These are phyloP conservation scores for Maniola jurtina DNA, from an alignment of 1,140 invertebrate genomes.

Conservation along the genomic window DNA sequence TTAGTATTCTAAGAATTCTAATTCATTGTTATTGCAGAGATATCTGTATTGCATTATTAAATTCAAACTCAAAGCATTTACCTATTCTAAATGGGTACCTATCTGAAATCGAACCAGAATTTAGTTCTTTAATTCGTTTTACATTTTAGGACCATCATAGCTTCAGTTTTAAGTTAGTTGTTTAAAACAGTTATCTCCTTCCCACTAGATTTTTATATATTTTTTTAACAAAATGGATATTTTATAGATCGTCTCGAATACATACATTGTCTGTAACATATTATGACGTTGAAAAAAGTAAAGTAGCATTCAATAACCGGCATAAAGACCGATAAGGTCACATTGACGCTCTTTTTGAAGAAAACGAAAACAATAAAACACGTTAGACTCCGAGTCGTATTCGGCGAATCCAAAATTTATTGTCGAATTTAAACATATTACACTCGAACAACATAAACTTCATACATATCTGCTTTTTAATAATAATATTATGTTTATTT, in stretches of 20 bases:
- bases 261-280: neutral
- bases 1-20: neutral
- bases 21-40: conserved; percentile 2
- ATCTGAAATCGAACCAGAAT: too few relatives aligned
- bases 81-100: neutral
- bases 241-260: neutral
- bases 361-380: conserved; percentile 20
- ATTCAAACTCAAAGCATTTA: neutral
- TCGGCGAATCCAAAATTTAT: conserved; percentile 26
- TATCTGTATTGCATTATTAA: neutral
- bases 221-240: neutral
- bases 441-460: conserved; percentile 15
- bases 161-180: too few relatives aligned
- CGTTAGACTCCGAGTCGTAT: conserved; percentile 9
- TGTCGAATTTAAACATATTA: conserved; percentile 24
- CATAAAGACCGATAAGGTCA: conserved; percentile 32
- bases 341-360: conserved; percentile 20
- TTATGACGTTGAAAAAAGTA: neutral
- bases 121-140: too few relatives aligned
- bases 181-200: too few relatives aligned
- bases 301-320: conserved; percentile 13
- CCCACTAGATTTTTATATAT: too few relatives aligned
- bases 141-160: too few relatives aligned
- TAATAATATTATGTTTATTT: conserved; percentile 10
- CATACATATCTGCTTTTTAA: neutral